Conservation (phyloP, 2,797 vertebrate genomes). For the Artibeus jamaicensis region DNA sequence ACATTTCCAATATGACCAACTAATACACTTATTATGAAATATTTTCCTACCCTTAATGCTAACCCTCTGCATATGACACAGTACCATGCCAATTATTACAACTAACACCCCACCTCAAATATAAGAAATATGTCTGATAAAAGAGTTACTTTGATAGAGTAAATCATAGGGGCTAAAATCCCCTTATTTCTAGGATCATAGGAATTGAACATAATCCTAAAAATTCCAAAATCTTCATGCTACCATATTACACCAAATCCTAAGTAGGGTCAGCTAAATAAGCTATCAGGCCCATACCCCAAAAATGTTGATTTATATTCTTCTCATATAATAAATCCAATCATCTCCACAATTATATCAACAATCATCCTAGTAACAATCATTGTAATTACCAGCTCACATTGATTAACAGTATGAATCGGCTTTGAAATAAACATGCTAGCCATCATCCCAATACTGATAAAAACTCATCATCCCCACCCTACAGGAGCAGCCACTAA, state of each 20-base stretch:
- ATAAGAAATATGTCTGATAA: not conserved
- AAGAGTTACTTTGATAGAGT: not conserved
- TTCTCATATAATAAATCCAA: slow-evolving; percentile 73
- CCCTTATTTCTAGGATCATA: not conserved
- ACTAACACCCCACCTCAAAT: fast-evolving
- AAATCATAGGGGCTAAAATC: not conserved
- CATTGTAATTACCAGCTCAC: not conserved
- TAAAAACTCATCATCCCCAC: fast-evolving
- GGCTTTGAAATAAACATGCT: not conserved
- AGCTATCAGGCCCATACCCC: not conserved
- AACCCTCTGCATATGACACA: fast-evolving
- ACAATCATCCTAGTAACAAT: fast-evolving
- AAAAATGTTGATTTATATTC: slow-evolving; percentile 75
- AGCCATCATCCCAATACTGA: not conserved
- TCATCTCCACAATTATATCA: fast-evolving
- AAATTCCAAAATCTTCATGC: not conserved
- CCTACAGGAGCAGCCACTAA: not conserved
- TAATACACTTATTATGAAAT: not conserved
- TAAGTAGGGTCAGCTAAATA: not conserved
- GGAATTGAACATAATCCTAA: not conserved
- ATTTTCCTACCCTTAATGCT: fast-evolving
- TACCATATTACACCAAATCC: not conserved
- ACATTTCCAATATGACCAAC: not conserved
- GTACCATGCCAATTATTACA: fast-evolving
- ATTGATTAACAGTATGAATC: fast-evolving